Base-by-base conservation (phyloP, 2,113 vertebrate species). In the Anser cygnoides region DNA sequence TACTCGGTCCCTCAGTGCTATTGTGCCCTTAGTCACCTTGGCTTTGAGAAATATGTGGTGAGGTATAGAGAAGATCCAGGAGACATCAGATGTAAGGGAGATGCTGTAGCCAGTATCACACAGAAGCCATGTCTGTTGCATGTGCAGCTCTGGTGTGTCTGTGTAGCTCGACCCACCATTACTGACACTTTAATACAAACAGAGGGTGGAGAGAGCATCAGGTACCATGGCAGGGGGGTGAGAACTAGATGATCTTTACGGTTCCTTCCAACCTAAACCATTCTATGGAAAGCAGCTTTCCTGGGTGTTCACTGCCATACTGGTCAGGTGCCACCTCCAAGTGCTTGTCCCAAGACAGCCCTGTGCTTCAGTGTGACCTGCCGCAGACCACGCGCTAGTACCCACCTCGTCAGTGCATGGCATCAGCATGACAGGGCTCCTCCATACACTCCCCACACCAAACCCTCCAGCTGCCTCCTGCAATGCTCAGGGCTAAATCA, bases 401-500 rank as follows among this genome's bases (percentile, higher is more conserved):
- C 50, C 50, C 50, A 4, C 50, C 50, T 52, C 23, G 5, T 52
- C 50, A 4, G 50, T 13, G 50, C 23, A 25, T 52, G 50, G 50
- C 23, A 26, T 52, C 50, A 52, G 50, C 50, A 52, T 25, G 50
- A 52, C 7, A 52, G 23, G 23, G 52, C 61, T 37, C 33, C 21
- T 33, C 25, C 63, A 9, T 15, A 26, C 4, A 1, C 41, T 54
- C 28, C 4, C 37, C 1, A 0, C 1, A 0, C 49, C 1, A 1
- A 20, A 25, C 59, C 62, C 37, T 25, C 63, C n/a, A 5, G n/a
- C 39, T 54, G 23, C 43, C 43, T 25, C 43, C 3, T 6, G 25
- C 6, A 75, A 16, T 68, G 67, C 57, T 6, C 43, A 22, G 57
- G 57, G 33, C 33, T 37, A 26, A 57, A 68, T 26, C 33, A 23